These are phyloP conservation scores for Agrypnia vestita DNA, from an alignment of 1,140 invertebrate genomes.

Conservation along the genomic window DNA sequence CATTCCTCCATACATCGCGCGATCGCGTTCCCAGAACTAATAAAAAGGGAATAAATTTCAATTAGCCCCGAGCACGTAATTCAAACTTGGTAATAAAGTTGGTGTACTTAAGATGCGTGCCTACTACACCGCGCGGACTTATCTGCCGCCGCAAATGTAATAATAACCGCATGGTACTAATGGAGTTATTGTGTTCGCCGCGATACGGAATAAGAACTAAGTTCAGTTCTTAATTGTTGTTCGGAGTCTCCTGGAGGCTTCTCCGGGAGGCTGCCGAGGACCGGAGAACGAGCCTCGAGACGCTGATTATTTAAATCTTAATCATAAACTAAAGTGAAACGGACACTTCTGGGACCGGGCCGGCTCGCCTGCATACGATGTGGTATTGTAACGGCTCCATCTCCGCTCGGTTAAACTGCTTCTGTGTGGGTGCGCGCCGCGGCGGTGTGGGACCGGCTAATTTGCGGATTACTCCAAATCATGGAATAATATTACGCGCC, in stretches of 20 bases:
- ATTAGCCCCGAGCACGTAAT: constrained; percentile 55
- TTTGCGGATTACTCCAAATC: too few species aligned
- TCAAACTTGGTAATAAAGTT: constrained; percentile 50
- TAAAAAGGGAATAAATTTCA: constrained; percentile 61
- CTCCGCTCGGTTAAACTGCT: constrained; percentile 18
- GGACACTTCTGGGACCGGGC: constrained; percentile 27
- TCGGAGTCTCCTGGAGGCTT: constrained; percentile 18
- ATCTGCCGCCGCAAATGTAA: constrained; percentile 56
- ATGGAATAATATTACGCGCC: too few species aligned
- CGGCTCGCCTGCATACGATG: constrained; percentile 9
- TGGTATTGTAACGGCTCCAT: constrained; percentile 21
- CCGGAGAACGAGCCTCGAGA: constrained; percentile 45
- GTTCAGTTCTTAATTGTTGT: constrained; percentile 61
- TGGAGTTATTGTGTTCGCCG: constrained; percentile 59
- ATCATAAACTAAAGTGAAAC: constrained; percentile 52
- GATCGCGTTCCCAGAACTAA: constrained; percentile 50
- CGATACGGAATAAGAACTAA: constrained; percentile 60
- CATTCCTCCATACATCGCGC: constrained; percentile 5
- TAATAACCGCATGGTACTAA: constrained; percentile 59
- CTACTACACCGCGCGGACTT: constrained; percentile 45
- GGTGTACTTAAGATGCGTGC: constrained; percentile 39
- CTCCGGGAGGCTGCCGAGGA: constrained; percentile 4
- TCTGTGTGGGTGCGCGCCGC: not conserved
- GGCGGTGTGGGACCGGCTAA: not conserved
- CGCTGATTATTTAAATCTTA: constrained; percentile 59